A percentile compares a stretch with the other conserved stretches of the same genome.
Evolutionary conservation across 2,113 vertebrate species (phyloP).

Genomic region (Panurus biarmicus): DNA sequence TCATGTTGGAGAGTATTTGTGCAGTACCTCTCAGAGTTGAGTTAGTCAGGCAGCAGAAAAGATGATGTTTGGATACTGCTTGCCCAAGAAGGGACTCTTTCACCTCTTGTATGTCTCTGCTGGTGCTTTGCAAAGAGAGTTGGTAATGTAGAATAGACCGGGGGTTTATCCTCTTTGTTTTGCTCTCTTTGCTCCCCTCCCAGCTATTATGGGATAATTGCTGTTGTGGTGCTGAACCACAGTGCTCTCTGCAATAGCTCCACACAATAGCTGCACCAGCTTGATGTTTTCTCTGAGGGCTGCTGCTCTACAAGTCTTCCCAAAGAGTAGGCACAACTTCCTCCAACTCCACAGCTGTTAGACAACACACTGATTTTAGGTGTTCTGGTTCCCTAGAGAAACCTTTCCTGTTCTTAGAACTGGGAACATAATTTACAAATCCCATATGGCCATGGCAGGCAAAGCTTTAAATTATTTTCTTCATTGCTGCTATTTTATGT

Average conservation of each 20-base stretch:
- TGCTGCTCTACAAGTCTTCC: neutral
- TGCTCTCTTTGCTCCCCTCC: neutral
- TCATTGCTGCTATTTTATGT: neutral
- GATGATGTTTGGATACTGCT: neutral
- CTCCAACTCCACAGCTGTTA: neutral
- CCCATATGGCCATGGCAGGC: rapidly evolving
- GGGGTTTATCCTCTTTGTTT: neutral
- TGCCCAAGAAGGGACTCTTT: neutral
- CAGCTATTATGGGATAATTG: neutral
- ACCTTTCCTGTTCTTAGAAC: neutral
- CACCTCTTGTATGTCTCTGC: neutral
- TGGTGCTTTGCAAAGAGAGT: neutral
- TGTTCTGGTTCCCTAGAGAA: neutral
- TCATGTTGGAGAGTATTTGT: neutral
- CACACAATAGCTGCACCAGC: neutral
- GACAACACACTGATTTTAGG: neutral
- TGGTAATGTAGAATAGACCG: rapidly evolving
- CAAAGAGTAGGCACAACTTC: neutral
- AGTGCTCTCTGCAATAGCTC: neutral
- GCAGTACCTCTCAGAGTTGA: rapidly evolving
- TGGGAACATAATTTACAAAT: neutral
- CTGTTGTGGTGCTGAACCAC: neutral
- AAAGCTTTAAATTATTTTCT: neutral
- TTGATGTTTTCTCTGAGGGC: neutral
- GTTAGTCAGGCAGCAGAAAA: neutral